Percentiles rank a stretch among this genome's conserved stretches.
These are phyloP conservation scores for Alosa alosa DNA, from an alignment of 2,113 vertebrate genomes.

Conservation along the genomic window DNA sequence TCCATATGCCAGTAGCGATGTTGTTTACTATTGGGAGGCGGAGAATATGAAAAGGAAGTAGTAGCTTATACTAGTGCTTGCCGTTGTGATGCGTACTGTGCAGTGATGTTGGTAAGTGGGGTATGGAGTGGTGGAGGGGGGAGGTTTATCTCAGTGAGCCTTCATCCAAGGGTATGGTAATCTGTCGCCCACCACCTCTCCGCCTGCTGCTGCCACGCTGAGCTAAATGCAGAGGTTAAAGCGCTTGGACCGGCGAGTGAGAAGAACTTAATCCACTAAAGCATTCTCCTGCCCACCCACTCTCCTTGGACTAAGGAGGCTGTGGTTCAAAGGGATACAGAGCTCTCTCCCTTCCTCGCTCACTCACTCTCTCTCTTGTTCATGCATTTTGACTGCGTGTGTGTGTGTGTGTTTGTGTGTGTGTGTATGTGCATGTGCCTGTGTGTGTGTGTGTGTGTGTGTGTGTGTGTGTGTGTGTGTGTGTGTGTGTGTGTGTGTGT, in stretches of 20 bases:
- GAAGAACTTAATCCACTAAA: conserved; percentile 47
- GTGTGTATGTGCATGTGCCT: too few species aligned
- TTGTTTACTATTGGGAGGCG: not conserved
- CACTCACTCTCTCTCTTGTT: not conserved
- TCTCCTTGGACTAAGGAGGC: conserved; percentile 1
- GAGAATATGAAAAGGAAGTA: not conserved
- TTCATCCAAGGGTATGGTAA: conserved; percentile 48
- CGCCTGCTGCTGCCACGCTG: conserved; percentile 45
- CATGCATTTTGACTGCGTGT: not conserved
- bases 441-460: not conserved
- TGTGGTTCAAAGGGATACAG: not conserved
- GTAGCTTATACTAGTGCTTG: not conserved
- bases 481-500: not conserved
- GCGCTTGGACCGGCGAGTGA: not conserved
- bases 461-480: not conserved
- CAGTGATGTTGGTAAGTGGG: not conserved
- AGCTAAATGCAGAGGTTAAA: conserved; percentile 52
- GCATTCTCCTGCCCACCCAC: conserved; percentile 34
- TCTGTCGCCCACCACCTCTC: conserved; percentile 48
- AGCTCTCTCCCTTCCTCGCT: not conserved
- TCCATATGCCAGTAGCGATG: not conserved
- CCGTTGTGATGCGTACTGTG: not conserved
- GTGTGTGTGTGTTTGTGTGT: not conserved
- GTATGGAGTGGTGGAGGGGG: not conserved
- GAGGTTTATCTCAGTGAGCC: not conserved